Evolutionary conservation across 2,113 vertebrate genomes (phyloP), one percentile per base, ranked within the genome.

Genomic region (Chloroceryle aenea): DNA sequence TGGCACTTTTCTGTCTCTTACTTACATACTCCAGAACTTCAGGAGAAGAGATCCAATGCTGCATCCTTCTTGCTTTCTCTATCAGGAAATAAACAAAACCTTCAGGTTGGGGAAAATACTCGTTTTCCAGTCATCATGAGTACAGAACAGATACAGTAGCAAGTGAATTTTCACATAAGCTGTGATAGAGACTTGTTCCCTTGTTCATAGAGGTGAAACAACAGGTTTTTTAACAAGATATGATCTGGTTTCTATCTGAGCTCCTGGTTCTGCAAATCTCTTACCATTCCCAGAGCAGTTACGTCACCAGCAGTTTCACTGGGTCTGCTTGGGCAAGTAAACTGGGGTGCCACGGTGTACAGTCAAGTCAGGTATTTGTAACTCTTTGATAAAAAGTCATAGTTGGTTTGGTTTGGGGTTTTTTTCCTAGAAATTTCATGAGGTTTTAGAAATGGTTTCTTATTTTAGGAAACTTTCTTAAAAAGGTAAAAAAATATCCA

Each of bases 291-390:
- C 36, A 43, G 48, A 61, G n/a, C 76, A 15, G 3, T 84, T 68
- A 27, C 14, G 25, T 48, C 2, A 2, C 38, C 64, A 67, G 17
- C 11, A 66, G 68, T 86, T 83, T 78, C 77, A n/a, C 15, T 43
- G 10, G 17, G 5, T 40, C 64, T 90, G 12, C 18, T 92, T 1
- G 0, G 22, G 29, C 45, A 88, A 59, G 20, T 66, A 87, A 72
- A 66, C 43, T 0, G 0, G 45, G 10, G 9, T 73, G 50, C 34
- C 5, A 2, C 30, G 72, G 36, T 20, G 16, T 40, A 68, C 11
- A 67, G 22, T 75, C 34, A 67, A 79, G 34, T 36, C 52, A 59
- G 22, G 5, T 30, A 20, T 78, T 85, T 56, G 13, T 67, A 74
- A 56, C 10, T 59, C 25, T 50, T 32, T 34, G 14, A 74, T 68